phyloP scores from a whole-genome alignment of 2,113 vertebrate species.

The Eira barbara region DNA sequence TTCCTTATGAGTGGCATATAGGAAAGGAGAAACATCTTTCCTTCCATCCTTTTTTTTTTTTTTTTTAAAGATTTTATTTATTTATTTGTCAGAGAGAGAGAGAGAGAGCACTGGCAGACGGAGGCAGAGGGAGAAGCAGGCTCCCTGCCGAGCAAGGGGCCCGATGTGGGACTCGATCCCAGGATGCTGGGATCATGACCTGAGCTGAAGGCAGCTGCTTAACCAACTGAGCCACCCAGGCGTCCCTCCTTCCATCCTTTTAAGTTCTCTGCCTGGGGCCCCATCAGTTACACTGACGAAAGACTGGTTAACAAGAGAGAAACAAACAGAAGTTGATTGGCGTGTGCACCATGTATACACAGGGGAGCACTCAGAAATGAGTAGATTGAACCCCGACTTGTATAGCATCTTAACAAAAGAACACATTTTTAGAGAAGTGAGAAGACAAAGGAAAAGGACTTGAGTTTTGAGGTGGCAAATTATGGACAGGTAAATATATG shows the following conservation, averaged over 20 bases:
- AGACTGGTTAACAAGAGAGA: background rate
- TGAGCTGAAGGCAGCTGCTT: too few relatives aligned
- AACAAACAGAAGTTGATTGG: background rate
- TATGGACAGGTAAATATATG: background rate
- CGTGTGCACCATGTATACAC: background rate
- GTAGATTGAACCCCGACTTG: too few relatives aligned
- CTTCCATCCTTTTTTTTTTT: background rate
- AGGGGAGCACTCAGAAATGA: background rate
- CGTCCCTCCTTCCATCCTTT: background rate
- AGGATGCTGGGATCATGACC: too few relatives aligned
- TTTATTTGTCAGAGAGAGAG: too few relatives aligned
- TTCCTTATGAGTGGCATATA: background rate
- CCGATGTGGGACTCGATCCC: too few relatives aligned
- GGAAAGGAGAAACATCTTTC: background rate
- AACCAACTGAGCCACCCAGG: too few relatives aligned
- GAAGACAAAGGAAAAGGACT: background rate
- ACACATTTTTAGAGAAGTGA: background rate
- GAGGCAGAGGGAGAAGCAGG: too few relatives aligned
- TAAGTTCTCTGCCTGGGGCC: background rate
- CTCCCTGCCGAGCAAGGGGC: too few relatives aligned
- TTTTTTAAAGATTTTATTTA: too few relatives aligned
- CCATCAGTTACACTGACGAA: background rate
- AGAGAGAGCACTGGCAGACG: too few relatives aligned
- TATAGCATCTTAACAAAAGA: background rate
- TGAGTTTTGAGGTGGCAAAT: background rate